These are phyloP conservation scores for Sipha maydis DNA, from an alignment of 2,888 invertebrate genomes.

Conservation along the genomic window DNA sequence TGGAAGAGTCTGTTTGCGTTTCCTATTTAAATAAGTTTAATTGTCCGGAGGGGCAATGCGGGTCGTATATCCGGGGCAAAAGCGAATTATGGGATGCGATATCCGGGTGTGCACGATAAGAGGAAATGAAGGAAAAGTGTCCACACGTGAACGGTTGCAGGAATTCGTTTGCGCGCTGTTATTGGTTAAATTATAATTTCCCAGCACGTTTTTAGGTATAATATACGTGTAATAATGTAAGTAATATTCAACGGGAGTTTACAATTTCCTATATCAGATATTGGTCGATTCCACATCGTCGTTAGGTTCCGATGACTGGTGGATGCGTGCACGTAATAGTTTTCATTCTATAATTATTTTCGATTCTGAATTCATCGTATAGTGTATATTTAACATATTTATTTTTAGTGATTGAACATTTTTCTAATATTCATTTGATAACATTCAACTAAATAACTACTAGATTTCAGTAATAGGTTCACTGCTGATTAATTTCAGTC, in stretches of 20 bases:
- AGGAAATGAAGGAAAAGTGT: neutral
- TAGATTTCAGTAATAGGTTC: no score
- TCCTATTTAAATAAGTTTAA: conserved; percentile 22
- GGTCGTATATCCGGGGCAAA: conserved; percentile 5
- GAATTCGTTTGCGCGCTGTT: neutral
- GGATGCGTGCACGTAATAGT: neutral
- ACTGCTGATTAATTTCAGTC: no score
- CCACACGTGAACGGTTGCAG: neutral
- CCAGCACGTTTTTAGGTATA: neutral
- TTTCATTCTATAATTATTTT: neutral
- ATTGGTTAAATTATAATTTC: neutral
- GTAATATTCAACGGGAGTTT: neutral
- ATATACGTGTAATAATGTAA: neutral
- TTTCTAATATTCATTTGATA: neutral
- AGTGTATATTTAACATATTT: neutral
- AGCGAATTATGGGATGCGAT: conserved; percentile 31
- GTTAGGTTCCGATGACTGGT: no score
- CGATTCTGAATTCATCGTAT: no score
- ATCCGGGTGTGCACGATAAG: neutral
- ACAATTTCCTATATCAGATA: conserved; percentile 16
- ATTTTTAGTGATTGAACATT: neutral
- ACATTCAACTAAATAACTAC: neutral
- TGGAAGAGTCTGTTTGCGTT: neutral
- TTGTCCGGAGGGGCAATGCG: neutral
- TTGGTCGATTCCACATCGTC: neutral